These are phyloP conservation scores for Apostichopus californicus DNA, from an alignment of 35 echinoderm and acorn worm genomes.

Conservation along the genomic window DNA sequence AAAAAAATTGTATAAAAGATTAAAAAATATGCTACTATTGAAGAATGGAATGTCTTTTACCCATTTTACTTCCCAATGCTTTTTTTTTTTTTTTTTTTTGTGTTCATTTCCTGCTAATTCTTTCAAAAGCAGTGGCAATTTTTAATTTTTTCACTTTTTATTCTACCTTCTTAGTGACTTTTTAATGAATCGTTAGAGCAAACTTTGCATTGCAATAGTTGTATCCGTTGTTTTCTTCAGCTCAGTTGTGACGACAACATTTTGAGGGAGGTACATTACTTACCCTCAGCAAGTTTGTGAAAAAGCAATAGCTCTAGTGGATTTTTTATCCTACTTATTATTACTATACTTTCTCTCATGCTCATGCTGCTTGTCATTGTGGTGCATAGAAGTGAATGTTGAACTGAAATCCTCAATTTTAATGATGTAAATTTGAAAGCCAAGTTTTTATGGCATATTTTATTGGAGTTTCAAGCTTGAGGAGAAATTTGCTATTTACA, in stretches of 20 bases:
- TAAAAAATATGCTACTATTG: background rate
- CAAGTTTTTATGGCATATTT: background rate
- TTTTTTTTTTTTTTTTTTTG: background rate
- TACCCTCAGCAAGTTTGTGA: background rate
- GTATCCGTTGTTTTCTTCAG: background rate
- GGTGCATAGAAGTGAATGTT: background rate
- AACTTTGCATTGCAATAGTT: constrained; percentile 8
- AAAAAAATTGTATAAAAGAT: constrained; percentile 1
- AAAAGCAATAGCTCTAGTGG: background rate
- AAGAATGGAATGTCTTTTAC: background rate
- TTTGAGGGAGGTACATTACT: background rate
- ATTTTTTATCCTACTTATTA: background rate
- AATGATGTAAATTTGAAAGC: background rate
- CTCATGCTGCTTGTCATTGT: background rate
- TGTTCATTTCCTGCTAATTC: background rate
- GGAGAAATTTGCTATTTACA: too few relatives aligned
- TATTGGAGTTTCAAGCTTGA: too few relatives aligned
- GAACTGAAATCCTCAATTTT: constrained; percentile 3
- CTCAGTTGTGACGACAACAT: background rate
- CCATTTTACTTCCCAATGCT: background rate
- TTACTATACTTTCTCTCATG: too few relatives aligned
- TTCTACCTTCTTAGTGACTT: too few relatives aligned
- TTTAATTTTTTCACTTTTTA: too few relatives aligned
- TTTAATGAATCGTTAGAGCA: too few relatives aligned
- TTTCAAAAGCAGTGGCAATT: constrained; percentile 45